Evolutionary conservation across 2,113 vertebrate genomes (phyloP), one percentile per base, ranked within the genome.

Genomic region (Neodontobutis hainanensis): DNA sequence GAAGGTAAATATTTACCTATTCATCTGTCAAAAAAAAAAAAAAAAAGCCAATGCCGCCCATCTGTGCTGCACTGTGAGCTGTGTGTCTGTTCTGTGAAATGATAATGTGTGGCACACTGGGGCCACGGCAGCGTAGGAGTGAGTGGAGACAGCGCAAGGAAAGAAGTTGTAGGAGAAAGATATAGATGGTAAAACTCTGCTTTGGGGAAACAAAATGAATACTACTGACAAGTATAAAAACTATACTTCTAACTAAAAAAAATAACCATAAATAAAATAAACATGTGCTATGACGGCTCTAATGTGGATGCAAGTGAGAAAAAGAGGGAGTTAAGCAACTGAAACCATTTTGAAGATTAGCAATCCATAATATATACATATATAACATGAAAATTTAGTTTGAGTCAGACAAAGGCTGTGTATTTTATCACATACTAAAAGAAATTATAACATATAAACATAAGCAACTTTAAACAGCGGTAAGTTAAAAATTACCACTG

Each of bases 1-100:
- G 73, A 83, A 84, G 81, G 87, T 85, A 91, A 90, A 90, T 85
- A 89, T 88, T 84, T 86, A 88, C 71, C 59, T 79, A 77, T 79
- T 87, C 81, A 78, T 88, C 69, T 81, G 73, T 64, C 27, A 14
- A 74, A 85, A 65, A 27, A 78, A 82, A 82, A 66, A 14, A 74
- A 85, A 65, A 27, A 78, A 82, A 82, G 68, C 70, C 44, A 57
- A 49, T 44, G 65, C 55, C 65, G 81, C 78, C 88, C 88, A 89
- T 90, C 87, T 88, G 87, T 71, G 81, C 79, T 36, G 70, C 68
- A 67, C 60, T 40, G 52, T 51, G 74, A 47, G 44, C n/a, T 51
- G 47, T 50, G 32, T 68, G 82, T 73, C 66, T 56, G 68, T 55
- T 88, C 70, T 85, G 73, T 77, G 83, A 88, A 83, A 87, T 87